These are phyloP conservation scores for Apodemus sylvaticus DNA, from an alignment of 2,113 vertebrate species.

Conservation along the genomic window DNA sequence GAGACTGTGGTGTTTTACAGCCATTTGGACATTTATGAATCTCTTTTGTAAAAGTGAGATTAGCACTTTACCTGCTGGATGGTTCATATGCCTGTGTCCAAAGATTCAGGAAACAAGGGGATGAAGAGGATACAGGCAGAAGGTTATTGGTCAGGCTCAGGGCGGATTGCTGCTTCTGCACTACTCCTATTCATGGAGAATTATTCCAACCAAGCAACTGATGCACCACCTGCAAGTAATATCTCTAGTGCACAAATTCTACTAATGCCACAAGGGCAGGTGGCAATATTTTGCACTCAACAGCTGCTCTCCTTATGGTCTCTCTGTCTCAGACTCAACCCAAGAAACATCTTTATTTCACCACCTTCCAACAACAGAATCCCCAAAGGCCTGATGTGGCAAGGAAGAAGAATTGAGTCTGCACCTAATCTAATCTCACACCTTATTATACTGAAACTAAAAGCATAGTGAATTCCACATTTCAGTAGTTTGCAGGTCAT, in stretches of 20 bases:
- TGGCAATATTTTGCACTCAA: slow-evolving; percentile 81
- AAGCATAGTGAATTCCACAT: slow-evolving; percentile 79
- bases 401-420: slow-evolving; percentile 61
- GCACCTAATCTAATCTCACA: slow-evolving; percentile 71
- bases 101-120: no score
- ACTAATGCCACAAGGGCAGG: slow-evolving; percentile 76
- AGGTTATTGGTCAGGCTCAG: no score
- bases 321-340: slow-evolving; percentile 83
- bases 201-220: slow-evolving; percentile 73
- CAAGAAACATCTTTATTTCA: slow-evolving; percentile 81
- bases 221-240: slow-evolving; percentile 62
- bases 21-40: background rate
- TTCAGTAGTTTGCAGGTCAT: slow-evolving; percentile 73
- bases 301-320: slow-evolving; percentile 81
- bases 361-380: slow-evolving; percentile 75
- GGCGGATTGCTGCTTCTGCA: background rate
- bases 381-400: slow-evolving; percentile 79
- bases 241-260: slow-evolving; percentile 69
- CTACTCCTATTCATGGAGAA: slow-evolving; percentile 68
- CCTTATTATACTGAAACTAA: slow-evolving; percentile 70
- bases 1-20: background rate
- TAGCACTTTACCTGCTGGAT: background rate
- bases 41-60: background rate
- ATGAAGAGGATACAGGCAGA: background rate
- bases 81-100: no score